These are phyloP conservation scores for Leucosticte australis DNA, from an alignment of 2,113 vertebrate species.

Conservation along the genomic window DNA sequence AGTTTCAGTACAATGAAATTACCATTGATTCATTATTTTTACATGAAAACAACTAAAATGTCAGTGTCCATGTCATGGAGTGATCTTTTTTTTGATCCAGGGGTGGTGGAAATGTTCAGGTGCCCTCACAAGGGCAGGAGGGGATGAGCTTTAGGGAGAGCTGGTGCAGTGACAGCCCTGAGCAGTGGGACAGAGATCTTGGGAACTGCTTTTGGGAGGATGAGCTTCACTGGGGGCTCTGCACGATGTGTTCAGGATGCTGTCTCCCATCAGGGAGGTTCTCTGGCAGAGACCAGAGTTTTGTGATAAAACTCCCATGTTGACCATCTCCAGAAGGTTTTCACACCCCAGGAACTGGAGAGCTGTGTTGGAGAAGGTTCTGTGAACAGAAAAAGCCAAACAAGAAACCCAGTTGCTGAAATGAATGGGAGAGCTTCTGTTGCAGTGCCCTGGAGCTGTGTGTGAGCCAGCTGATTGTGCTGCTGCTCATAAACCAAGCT, in stretches of 20 bases:
- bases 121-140: too few species aligned
- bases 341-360: not conserved
- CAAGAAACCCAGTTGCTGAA: rapidly evolving
- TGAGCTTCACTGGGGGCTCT: not conserved
- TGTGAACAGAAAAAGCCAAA: not conserved
- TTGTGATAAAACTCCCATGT: not conserved
- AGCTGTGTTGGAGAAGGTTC: not conserved
- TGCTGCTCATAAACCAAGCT: not conserved
- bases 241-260: not conserved
- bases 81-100: not conserved
- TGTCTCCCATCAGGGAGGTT: not conserved
- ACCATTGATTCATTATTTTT: not conserved
- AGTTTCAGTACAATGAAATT: not conserved
- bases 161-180: not conserved
- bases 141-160: not conserved
- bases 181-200: not conserved
- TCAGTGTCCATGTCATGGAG: not conserved
- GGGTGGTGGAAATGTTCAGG: not conserved
- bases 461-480: not conserved
- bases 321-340: not conserved
- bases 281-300: not conserved
- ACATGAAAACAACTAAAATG: too few species aligned
- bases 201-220: not conserved
- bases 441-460: not conserved
- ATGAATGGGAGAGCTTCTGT: not conserved